Evolutionary conservation across 2,113 vertebrate genomes (phyloP).

Genomic region (Ascaphus truei): DNA sequence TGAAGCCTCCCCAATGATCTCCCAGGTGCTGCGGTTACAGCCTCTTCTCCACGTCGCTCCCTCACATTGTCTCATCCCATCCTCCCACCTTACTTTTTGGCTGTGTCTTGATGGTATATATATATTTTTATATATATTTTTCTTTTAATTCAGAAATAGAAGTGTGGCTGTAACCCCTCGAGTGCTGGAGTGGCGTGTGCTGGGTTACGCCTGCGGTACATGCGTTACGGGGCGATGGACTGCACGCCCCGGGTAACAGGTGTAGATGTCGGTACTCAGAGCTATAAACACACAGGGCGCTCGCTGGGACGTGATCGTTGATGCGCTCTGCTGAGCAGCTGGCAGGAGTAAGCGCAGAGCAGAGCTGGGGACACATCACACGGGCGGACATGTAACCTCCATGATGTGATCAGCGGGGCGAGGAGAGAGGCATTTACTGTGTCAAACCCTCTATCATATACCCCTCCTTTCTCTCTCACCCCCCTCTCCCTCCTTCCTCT

Average conservation of each 20-base stretch:
- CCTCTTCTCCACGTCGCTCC: too few relatives aligned
- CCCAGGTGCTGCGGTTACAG: too few relatives aligned
- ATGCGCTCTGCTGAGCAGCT: constrained; percentile 32
- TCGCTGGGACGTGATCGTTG: constrained; percentile 18
- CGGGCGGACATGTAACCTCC: constrained; percentile 19
- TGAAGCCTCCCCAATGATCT: too few relatives aligned
- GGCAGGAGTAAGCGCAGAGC: constrained; percentile 20
- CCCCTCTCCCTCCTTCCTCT: too few relatives aligned
- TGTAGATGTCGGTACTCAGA: constrained; percentile 21
- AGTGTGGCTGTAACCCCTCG: too few relatives aligned
- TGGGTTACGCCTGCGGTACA: constrained; percentile 14
- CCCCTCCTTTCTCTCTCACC: neutral
- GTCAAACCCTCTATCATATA: neutral
- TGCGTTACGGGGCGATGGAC: constrained; percentile 1
- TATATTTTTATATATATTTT: too few relatives aligned
- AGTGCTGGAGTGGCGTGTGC: too few relatives aligned
- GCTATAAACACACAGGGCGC: constrained; percentile 28
- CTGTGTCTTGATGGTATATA: too few relatives aligned
- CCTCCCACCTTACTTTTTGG: too few relatives aligned
- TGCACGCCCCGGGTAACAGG: neutral
- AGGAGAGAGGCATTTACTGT: constrained; percentile 16
- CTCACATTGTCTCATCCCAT: too few relatives aligned
- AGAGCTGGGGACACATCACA: constrained; percentile 16
- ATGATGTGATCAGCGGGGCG: constrained; percentile 34
- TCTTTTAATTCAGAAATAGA: too few relatives aligned